Percentiles rank a stretch among this genome's conserved stretches.
Evolutionary conservation across 1,140 invertebrate species (phyloP).

Genomic region (Euura saliciscinereae): DNA sequence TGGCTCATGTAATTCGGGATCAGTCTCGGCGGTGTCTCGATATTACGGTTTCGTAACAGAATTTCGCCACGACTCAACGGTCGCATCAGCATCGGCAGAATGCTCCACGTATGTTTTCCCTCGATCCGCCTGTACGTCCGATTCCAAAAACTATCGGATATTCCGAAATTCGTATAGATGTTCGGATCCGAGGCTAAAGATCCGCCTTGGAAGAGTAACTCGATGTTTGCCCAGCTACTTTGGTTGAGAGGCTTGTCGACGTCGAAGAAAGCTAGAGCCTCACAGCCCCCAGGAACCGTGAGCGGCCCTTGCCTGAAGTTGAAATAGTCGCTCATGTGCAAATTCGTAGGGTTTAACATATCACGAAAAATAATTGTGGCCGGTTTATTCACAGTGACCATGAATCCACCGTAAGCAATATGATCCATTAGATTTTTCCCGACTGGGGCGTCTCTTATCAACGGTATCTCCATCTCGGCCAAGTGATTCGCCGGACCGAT

Average conservation of each 20-base stretch:
- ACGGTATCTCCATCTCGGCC: slow-evolving; percentile 21
- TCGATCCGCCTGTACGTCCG: slow-evolving; percentile 61
- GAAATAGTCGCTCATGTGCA: slow-evolving; percentile 54
- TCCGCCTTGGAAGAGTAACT: slow-evolving; percentile 69
- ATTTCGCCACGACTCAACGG: slow-evolving; percentile 76
- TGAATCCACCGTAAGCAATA: slow-evolving; percentile 36
- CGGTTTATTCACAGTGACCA: slow-evolving; percentile 29
- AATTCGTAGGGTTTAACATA: slow-evolving; percentile 27
- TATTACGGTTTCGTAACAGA: slow-evolving; percentile 70
- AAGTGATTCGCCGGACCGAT: slow-evolving; percentile 46
- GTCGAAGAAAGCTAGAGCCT: slow-evolving; percentile 77
- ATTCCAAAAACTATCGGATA: slow-evolving; percentile 62
- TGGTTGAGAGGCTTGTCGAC: slow-evolving; percentile 67
- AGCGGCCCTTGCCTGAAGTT: slow-evolving; percentile 69
- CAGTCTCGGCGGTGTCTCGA: slow-evolving; percentile 78
- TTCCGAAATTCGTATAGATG: slow-evolving; percentile 62
- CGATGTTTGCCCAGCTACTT: slow-evolving; percentile 76
- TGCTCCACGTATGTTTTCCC: slow-evolving; percentile 64
- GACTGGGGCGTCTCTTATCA: slow-evolving; percentile 49
- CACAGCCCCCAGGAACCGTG: slow-evolving; percentile 78
- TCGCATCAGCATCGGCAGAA: slow-evolving; percentile 72
- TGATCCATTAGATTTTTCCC: slow-evolving; percentile 49
- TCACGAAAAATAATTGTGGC: slow-evolving; percentile 18
- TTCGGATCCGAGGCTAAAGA: slow-evolving; percentile 65
- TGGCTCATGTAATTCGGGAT: slow-evolving; percentile 80